Evolutionary conservation across 2,888 invertebrate genomes (phyloP).

Genomic region (Lasioglossum figueresi): DNA sequence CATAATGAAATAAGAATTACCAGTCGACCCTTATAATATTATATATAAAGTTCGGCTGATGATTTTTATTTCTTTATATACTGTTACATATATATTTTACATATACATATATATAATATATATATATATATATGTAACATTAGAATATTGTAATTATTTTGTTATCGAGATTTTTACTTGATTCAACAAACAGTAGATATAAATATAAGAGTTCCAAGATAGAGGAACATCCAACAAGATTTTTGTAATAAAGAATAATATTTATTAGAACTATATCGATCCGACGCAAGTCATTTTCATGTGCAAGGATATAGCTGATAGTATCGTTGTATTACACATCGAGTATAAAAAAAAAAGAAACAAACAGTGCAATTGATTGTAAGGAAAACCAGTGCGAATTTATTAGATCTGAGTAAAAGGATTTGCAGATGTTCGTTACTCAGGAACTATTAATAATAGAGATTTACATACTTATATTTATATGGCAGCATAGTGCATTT

Average conservation of each 20-base stretch:
- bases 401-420: slow-evolving; percentile 23
- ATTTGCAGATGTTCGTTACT: slow-evolving; percentile 40
- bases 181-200: slow-evolving; percentile 25
- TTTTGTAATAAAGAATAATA: slow-evolving; percentile 29
- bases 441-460: slow-evolving; percentile 48
- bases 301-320: slow-evolving; percentile 2
- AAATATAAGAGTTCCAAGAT: slow-evolving; percentile 27
- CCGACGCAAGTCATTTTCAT: not conserved
- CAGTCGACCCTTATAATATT: slow-evolving; percentile 9
- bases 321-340: not conserved
- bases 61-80: no score
- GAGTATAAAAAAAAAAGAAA: not conserved
- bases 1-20: slow-evolving; percentile 32
- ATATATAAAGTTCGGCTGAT: not conserved
- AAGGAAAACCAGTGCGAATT: slow-evolving; percentile 18
- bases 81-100: no score
- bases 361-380: not conserved
- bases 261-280: slow-evolving; percentile 6
- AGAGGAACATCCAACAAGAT: not conserved
- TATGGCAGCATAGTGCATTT: slow-evolving; percentile 48
- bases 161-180: slow-evolving; percentile 37
- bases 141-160: slow-evolving; percentile 50
- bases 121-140: slow-evolving; percentile 20
- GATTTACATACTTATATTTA: slow-evolving; percentile 55
- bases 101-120: no score